Evolutionary conservation across 2,888 invertebrate genomes (phyloP), one percentile per base, ranked within the genome.

Genomic region (Drosophila algonquin): DNA sequence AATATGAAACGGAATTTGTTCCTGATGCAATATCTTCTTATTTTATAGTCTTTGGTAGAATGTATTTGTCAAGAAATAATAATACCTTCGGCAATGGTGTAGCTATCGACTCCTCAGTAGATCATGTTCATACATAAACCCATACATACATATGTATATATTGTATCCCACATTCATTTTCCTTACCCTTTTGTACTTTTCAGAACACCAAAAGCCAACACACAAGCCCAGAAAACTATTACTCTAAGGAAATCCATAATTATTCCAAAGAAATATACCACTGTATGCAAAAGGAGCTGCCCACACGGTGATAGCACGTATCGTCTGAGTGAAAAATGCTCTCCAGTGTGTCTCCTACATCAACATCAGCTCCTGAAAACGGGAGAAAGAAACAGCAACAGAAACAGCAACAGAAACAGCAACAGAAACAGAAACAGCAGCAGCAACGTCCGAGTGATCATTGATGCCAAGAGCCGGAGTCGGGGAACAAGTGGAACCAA

Each of bases 201-300:
- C 64, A 63, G 63, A 63, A 63, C 64, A 64, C 30, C 63, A 21
- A 48, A n/a, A 61, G 16, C 18, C 21, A n/a, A 14, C 27, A 6
- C n/a, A 24, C 44, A 24, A 18, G 18, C 18, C 18, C 47, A 52
- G 5, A 10, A 30, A 21, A 8, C 16, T 46, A 46, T 46, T 5
- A 10, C 10, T 4, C 0, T 24, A n/a, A 24, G 18, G 24, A 52
- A 52, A 35, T 16, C 27, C n/a, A 6, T 8, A 27, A 14, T 35
- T 52, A 40, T 30, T 52, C 54, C 18, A 16, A 57, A n/a, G 48
- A 67, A 24, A 9, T 55, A 40, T 40, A 40, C n/a, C 2, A 40
- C 14, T n/a, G 40, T 14, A n/a, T n/a, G 7, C 7, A 7, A n/a
- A 14, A 7, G 40, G 1, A n/a, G 40, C 2, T n/a, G n/a, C 40